Evolutionary conservation across 1,140 invertebrate species (phyloP), one percentile per base, ranked within the genome.

Genomic region (Drosophila sechellia): DNA sequence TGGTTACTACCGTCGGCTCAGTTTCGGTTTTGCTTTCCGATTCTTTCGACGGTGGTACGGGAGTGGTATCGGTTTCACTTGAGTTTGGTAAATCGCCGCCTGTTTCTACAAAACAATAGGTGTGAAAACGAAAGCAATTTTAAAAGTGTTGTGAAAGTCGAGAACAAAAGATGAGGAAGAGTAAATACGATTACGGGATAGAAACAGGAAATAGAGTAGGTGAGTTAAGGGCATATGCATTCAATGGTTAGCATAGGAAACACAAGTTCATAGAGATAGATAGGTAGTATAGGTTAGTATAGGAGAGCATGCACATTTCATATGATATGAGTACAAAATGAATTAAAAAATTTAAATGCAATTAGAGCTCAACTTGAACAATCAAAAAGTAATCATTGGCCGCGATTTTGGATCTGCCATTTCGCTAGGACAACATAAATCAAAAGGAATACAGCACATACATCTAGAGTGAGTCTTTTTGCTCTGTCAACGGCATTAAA

Each of bases 91-190:
- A 74, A 75, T 91, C 90, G 90, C 81, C 90, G 85, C 90, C 77
- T 91, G 90, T 86, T 90, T 91, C 90, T 91, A 91, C 81, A 91
- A 91, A 91, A 91, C 74, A 91, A 90, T 89, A 89, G 90, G 74
- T 89, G 83, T 90, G 79, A 87, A 90, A 91, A 87, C 79, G 79
- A 84, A 90, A 90, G 77, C 79, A 90, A 85, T 85, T 84, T 91
- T 87, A 87, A 91, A 78, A 85, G 90, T 91, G 85, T 91, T 80
- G 74, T 77, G 79, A 84, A 81, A 84, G 74, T 81, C 70, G 77
- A 90, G 65, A 77, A 70, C 73, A 78, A 37, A 77, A 74, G 59
- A 86, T 83, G 61, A 72, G 75, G 56, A 79, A 86, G 65, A 72
- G 48, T 55, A 77, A 86, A 79, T 70, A 85, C 55, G 64, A 65